phyloP scores from a whole-genome alignment of 2,113 vertebrate species.

The Hippoglossus stenolepis region DNA sequence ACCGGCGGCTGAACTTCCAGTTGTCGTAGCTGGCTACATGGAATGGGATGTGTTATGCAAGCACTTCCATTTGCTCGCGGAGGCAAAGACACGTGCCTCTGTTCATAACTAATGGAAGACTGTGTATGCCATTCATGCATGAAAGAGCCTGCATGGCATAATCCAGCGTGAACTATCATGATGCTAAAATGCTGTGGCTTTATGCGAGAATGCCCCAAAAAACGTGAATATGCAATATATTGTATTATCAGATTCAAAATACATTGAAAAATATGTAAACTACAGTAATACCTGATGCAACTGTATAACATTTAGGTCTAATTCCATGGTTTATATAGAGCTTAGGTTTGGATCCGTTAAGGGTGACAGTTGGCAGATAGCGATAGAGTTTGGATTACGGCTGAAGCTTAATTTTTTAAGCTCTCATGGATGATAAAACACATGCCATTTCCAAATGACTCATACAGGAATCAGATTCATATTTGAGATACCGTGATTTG shows the following conservation, averaged over 20 bases:
- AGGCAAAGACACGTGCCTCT: conserved; percentile 72
- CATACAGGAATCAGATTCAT: conserved; percentile 53
- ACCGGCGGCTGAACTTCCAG: conserved; percentile 40
- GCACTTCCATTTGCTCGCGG: conserved; percentile 68
- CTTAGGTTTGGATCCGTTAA: conserved; percentile 68
- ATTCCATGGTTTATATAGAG: conserved; percentile 70
- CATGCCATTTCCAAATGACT: conserved; percentile 73
- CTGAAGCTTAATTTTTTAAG: conserved; percentile 74
- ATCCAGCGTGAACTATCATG: conserved; percentile 56
- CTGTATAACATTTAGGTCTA: conserved; percentile 61
- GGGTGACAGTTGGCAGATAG: conserved; percentile 75
- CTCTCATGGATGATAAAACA: conserved; percentile 75
- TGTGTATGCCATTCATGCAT: conserved; percentile 75
- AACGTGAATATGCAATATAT: not conserved
- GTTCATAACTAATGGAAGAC: conserved; percentile 81
- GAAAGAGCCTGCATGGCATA: conserved; percentile 65
- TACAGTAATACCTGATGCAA: conserved; percentile 35
- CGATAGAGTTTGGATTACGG: conserved; percentile 76
- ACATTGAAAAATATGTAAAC: not conserved
- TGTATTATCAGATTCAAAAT: not conserved
- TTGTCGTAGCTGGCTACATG: conserved; percentile 33
- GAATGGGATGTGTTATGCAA: conserved; percentile 73
- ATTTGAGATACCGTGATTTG: conserved; percentile 46
- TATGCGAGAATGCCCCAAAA: conserved; percentile 18
- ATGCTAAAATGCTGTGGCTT: conserved; percentile 42